These are phyloP conservation scores for Drosophila orosa DNA, from an alignment of 1,140 invertebrate genomes.

Conservation along the genomic window DNA sequence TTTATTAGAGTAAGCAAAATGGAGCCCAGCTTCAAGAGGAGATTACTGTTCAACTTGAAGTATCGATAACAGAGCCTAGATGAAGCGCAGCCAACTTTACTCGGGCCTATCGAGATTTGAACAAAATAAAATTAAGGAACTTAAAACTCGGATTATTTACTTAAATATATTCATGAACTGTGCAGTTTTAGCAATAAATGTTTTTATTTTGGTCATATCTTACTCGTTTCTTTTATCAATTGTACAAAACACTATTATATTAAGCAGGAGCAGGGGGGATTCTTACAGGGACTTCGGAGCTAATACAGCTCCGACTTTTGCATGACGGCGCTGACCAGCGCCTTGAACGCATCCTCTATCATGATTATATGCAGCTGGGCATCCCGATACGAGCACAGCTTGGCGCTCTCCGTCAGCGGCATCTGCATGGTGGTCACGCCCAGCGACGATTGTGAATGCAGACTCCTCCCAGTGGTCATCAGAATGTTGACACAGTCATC, in stretches of 20 bases:
- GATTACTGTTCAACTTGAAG: too few relatives aligned
- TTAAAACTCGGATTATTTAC: background rate
- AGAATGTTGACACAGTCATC: constrained; percentile 95
- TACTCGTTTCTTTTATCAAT: constrained; percentile 11
- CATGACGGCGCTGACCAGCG: constrained; percentile 67
- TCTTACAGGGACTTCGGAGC: constrained; percentile 1
- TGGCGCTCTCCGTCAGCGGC: constrained; percentile 70
- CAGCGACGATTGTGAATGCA: constrained; percentile 92
- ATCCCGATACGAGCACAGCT: constrained; percentile 70
- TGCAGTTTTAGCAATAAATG: constrained; percentile 1
- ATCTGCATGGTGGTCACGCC: constrained; percentile 84
- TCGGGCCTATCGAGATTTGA: background rate
- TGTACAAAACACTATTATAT: constrained; percentile 32
- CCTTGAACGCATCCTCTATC: constrained; percentile 79
- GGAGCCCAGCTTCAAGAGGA: background rate
- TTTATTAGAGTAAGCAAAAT: background rate
- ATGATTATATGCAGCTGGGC: constrained; percentile 71
- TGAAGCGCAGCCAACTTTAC: background rate
- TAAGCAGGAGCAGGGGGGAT: background rate
- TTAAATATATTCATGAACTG: background rate
- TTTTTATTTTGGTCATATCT: constrained; percentile 18
- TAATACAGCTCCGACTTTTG: constrained; percentile 69
- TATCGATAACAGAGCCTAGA: background rate
- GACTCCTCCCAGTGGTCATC: constrained; percentile 93
- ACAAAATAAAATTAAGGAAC: background rate